Evolutionary conservation across 1,140 invertebrate genomes (phyloP), one percentile per base, ranked within the genome.

Genomic region (Batillaria attramentaria): DNA sequence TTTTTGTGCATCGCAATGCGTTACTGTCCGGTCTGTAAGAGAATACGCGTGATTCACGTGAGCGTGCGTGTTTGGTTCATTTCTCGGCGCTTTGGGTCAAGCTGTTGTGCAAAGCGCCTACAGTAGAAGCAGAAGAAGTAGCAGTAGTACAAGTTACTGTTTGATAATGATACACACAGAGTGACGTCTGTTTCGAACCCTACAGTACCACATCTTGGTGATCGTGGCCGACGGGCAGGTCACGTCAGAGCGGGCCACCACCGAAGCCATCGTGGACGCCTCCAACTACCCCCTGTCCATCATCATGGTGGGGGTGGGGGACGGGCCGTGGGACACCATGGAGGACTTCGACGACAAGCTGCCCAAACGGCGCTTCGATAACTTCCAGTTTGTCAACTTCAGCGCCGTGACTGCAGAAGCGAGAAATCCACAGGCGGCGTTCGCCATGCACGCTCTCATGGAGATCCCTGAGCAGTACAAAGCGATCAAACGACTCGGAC

Each of bases 311-410:
- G 93, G 93, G 0, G 92, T 89, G 24, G 93, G 93, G 10, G 93
- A 93, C 83, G 92, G 92, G 39, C 92, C 92, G 0, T 93, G 92
- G 92, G 88, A 92, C 50, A 90, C 88, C 75, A 92, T 93, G 91
- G 83, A 89, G 54, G 90, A 92, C 74, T 93, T 92, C 82, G 92
- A 93, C 80, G 91, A 93, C 72, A 88, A 87, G n/a, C 81, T 93
- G 20, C 91, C 92, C 0, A 87, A 89, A 79, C 81, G 92, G 70
- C 87, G 89, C 35, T 93, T 93, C 89, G 92, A 93, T 83, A 93
- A 93, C 83, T 92, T 93, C 83, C 92, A 92, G 76, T 93, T 93
- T 85, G 92, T 93, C 33, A 89, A 92, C 77, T 92, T 92, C 84
- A 87, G 92, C 70, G 78, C 82, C n/a, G 85, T 86, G 10, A 90